These are phyloP conservation scores for Listronotus oregonensis DNA, from an alignment of 1,140 invertebrate species.

Conservation along the genomic window DNA sequence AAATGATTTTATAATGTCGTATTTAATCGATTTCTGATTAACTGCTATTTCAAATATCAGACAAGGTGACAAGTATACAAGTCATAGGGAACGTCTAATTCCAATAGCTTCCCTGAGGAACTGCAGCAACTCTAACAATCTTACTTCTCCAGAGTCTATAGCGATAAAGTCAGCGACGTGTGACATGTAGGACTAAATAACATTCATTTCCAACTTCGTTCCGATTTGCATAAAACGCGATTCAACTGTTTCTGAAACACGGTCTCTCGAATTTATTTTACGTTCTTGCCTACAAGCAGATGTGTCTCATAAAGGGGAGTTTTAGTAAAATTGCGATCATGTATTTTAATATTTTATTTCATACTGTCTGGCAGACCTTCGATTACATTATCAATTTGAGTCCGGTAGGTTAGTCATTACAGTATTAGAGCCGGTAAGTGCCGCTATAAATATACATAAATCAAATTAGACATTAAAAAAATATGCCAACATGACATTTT, in stretches of 20 bases:
- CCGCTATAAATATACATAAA: too few relatives aligned
- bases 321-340: constrained; percentile 5
- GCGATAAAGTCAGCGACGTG: constrained; percentile 30
- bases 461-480: too few relatives aligned
- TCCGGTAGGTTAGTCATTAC: too few relatives aligned
- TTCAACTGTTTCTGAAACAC: constrained; percentile 31
- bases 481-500: too few relatives aligned
- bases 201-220: constrained; percentile 27
- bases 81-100: constrained; percentile 17
- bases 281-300: constrained; percentile 23
- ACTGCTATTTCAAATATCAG: too few relatives aligned
- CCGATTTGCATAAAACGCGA: constrained; percentile 33
- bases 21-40: too few relatives aligned
- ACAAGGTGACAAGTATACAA: too few relatives aligned
- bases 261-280: constrained; percentile 28
- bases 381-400: too few relatives aligned
- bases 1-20: too few relatives aligned
- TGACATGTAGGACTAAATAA: constrained; percentile 36
- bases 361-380: too few relatives aligned
- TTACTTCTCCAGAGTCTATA: constrained; percentile 14
- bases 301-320: constrained; percentile 19
- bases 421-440: too few relatives aligned
- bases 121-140: constrained; percentile 14
- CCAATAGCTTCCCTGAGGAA: constrained; percentile 21
- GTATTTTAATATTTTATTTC: too few relatives aligned